phyloP scores from a whole-genome alignment of 2,888 invertebrate species.

The Luperina testacea region DNA sequence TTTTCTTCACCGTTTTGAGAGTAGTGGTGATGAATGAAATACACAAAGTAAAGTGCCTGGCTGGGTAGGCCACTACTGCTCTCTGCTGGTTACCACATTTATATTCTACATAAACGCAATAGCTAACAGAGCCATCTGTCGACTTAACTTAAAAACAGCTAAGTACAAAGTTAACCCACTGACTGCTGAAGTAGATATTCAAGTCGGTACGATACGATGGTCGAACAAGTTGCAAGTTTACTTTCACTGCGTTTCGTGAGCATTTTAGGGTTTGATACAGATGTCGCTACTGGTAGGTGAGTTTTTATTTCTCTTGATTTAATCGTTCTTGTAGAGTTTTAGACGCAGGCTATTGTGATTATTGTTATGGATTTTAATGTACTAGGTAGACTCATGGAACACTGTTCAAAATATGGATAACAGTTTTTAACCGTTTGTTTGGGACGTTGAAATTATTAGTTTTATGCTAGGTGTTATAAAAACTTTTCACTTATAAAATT shows the following conservation, averaged over 20 bases:
- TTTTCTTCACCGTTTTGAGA: too few relatives aligned
- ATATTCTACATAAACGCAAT: too few relatives aligned
- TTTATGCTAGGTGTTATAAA: neutral
- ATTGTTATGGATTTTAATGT: neutral
- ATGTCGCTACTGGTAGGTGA: constrained; percentile 41
- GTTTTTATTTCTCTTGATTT: neutral
- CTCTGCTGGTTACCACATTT: neutral
- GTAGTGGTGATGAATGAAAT: too few relatives aligned
- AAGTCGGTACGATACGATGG: neutral
- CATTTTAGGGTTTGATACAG: constrained; percentile 21
- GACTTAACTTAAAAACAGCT: constrained; percentile 19
- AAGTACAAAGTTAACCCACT: constrained; percentile 21
- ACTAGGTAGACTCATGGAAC: neutral
- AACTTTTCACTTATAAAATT: neutral
- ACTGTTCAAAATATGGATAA: neutral
- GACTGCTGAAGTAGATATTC: neutral
- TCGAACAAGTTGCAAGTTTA: neutral
- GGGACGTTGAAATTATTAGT: neutral
- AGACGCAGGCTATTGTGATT: neutral
- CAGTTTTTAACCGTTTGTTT: neutral
- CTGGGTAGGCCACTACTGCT: too few relatives aligned
- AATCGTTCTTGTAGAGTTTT: neutral
- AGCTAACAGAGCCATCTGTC: constrained; percentile 44
- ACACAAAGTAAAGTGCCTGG: too few relatives aligned
- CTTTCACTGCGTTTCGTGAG: constrained; percentile 3